A percentile compares a stretch with the other conserved stretches of the same genome.
Evolutionary conservation across 2,797 vertebrate genomes (phyloP).

Genomic region (Podargus strigoides): DNA sequence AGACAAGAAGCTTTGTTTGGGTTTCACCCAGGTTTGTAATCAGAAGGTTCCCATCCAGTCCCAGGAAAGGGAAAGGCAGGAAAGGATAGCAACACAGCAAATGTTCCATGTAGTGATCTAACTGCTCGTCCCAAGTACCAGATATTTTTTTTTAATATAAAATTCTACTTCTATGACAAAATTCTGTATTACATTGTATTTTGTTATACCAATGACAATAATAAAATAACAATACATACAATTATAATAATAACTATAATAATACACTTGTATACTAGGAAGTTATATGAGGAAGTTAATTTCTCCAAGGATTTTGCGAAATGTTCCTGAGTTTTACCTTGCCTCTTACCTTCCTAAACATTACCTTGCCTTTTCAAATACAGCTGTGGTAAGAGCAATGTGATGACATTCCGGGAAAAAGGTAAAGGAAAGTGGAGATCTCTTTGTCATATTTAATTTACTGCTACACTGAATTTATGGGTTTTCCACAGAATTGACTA

Average conservation of each 20-base stretch:
- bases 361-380: neutral
- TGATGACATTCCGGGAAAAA: neutral
- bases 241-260: neutral
- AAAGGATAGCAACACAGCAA: neutral
- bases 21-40: neutral
- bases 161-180: neutral
- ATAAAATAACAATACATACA: neutral
- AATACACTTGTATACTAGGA: neutral
- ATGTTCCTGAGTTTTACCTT: neutral
- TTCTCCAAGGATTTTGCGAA: neutral
- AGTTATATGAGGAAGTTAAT: neutral
- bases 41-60: neutral
- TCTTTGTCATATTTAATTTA: neutral
- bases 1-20: neutral
- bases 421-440: neutral
- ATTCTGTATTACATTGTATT: too few relatives aligned
- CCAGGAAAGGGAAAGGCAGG: neutral
- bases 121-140: fast-evolving
- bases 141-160: neutral
- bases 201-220: too few relatives aligned
- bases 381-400: neutral
- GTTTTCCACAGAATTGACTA: neutral
- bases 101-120: neutral
- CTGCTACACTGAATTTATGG: neutral
- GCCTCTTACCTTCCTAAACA: neutral